phyloP scores from a whole-genome alignment of 2,888 invertebrate genomes.

The Stramonita haemastoma region DNA sequence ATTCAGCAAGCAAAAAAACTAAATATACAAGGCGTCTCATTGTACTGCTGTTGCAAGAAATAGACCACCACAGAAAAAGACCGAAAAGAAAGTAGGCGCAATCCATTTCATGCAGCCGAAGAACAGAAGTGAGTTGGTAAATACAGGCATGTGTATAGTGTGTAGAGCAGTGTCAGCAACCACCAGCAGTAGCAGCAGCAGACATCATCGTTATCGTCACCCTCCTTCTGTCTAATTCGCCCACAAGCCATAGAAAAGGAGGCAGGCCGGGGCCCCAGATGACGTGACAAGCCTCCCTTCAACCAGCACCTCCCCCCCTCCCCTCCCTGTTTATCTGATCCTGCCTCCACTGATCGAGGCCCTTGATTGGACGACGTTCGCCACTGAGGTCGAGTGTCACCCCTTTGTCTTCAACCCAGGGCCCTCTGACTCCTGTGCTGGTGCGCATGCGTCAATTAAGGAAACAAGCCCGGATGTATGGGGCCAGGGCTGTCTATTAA shows the following conservation, averaged over 20 bases:
- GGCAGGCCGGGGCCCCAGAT: neutral
- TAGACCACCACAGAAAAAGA: neutral
- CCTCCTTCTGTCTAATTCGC: too few relatives aligned
- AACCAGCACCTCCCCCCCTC: neutral
- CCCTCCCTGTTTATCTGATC: conserved; percentile 26
- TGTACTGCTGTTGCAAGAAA: neutral
- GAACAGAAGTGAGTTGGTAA: too few relatives aligned
- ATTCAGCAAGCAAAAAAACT: too few relatives aligned
- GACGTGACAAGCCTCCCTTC: conserved; percentile 19
- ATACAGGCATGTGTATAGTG: neutral
- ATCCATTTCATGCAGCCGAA: neutral
- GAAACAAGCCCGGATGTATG: conserved; percentile 31
- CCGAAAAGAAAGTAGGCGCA: neutral
- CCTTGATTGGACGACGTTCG: conserved; percentile 23
- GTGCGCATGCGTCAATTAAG: conserved; percentile 38
- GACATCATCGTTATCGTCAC: too few relatives aligned
- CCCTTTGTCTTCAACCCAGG: conserved; percentile 8
- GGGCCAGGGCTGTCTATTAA: conserved; percentile 27
- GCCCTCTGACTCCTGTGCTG: conserved; percentile 8
- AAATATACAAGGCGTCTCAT: too few relatives aligned
- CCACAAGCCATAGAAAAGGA: too few relatives aligned
- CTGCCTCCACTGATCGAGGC: neutral
- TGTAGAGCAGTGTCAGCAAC: neutral
- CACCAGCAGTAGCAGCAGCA: neutral
- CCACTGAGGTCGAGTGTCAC: conserved; percentile 19